phyloP scores from a whole-genome alignment of 1,140 invertebrate species.

The Venustaconcha ellipsiformis region DNA sequence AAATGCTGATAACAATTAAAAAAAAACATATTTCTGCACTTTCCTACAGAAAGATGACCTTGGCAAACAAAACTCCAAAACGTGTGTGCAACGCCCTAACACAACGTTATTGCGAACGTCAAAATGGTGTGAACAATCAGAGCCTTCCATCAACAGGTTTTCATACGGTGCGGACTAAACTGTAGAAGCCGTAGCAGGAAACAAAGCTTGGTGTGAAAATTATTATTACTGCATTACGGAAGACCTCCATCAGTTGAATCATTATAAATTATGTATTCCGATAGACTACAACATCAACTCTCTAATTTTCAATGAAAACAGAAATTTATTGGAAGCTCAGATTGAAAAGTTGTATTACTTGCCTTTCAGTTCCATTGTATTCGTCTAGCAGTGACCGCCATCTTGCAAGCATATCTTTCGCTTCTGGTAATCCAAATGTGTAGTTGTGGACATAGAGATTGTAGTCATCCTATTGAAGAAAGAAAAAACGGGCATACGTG shows the following conservation, averaged over 20 bases:
- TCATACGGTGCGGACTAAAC: no score
- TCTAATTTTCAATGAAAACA: not conserved
- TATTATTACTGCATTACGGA: no score
- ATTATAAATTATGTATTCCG: not conserved
- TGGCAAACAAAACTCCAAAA: no score
- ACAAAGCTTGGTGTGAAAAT: no score
- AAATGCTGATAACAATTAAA: no score
- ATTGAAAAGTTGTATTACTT: not conserved
- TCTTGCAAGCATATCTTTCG: slow-evolving; percentile 42
- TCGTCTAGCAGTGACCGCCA: slow-evolving; percentile 44
- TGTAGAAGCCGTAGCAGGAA: no score
- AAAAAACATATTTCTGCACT: no score
- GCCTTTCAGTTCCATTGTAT: slow-evolving; percentile 33
- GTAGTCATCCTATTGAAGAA: slow-evolving; percentile 31
- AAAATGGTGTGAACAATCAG: no score
- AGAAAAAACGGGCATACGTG: not conserved
- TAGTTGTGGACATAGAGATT: slow-evolving; percentile 31
- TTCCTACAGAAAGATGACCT: no score
- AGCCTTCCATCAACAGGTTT: no score
- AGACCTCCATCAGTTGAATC: not conserved
- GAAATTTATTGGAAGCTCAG: not conserved
- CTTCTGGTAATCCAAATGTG: slow-evolving; percentile 41
- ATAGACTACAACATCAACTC: not conserved
- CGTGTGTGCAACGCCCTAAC: no score
- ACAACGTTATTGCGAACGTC: no score